Evolutionary conservation across 2,797 vertebrate genomes (phyloP), one percentile per base, ranked within the genome.

Genomic region (Ammospiza maritima): DNA sequence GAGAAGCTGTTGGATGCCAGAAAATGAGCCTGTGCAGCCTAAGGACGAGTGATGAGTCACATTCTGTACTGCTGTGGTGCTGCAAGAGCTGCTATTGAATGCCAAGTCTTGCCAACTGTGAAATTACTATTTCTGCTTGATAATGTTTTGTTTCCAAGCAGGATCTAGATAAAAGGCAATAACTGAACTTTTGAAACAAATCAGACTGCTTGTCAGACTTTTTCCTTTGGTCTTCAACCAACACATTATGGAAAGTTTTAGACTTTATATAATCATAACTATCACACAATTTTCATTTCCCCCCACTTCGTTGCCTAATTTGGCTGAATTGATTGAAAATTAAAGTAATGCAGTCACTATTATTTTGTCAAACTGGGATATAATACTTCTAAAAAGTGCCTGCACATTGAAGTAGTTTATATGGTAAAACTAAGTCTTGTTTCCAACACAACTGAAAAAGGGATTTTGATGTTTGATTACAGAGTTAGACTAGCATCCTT

Each of bases 121-220:
- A 97, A 97, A 96, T 97, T 93, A 93, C 93, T 96, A 82, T 96
- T 97, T 97, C 84, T 97, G 42, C 51, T 82, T 94, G 65, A 62
- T 76, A 96, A 89, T 94, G 62, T 84, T 96, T 92, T 79, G 29
- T 88, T 89, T 86, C 60, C 85, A 85, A 77, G 65, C 50, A 89
- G 40, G 48, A 89, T 94, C 85, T 88, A 74, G 69, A 88, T 56
- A 85, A 96, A 94, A 97, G 71, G 64, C 64, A 96, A 93, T 88
- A 95, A 88, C 11, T 14, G 58, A 97, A 95, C 88, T 95, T 94
- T 84, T 61, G 85, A 91, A 90, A 82, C 36, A 83, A 83, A 66
- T 92, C 64, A 69, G 80, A 34, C 34, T 91, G n/a, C 30, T 72
- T 74, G 54, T 62, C 62, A 94, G 78, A 92, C 70, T 93, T 76